Evolutionary conservation across 2,888 invertebrate species (phyloP).

Genomic region (Nowickia ferox): DNA sequence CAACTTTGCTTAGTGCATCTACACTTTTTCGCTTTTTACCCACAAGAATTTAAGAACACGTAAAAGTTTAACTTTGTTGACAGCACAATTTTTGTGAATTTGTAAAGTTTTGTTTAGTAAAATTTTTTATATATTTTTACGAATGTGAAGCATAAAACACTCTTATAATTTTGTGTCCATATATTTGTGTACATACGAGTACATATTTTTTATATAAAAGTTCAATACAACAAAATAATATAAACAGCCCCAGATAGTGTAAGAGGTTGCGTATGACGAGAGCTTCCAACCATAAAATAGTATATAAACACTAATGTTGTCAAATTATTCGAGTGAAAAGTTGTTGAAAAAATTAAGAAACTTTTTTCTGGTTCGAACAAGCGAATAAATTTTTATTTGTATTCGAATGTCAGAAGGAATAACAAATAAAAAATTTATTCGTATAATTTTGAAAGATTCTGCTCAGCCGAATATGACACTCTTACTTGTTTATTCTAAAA

Average conservation of each 20-base stretch:
- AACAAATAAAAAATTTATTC: too few species aligned
- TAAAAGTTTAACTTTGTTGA: slow-evolving; percentile 69
- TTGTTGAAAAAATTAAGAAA: slow-evolving; percentile 5
- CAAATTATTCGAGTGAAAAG: background rate
- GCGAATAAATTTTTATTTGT: too few species aligned
- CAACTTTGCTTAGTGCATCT: slow-evolving; percentile 56
- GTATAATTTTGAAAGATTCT: too few species aligned
- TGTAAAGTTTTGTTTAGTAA: slow-evolving; percentile 59
- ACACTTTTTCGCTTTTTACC: slow-evolving; percentile 10
- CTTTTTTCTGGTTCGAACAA: background rate
- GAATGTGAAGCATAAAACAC: background rate
- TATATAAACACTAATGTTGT: background rate
- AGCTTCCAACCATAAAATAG: background rate
- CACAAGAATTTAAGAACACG: slow-evolving; percentile 29
- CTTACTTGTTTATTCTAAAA: too few species aligned
- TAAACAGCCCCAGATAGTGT: background rate
- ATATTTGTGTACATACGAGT: background rate
- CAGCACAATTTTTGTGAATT: slow-evolving; percentile 68
- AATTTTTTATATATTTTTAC: slow-evolving; percentile 2
- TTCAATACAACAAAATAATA: slow-evolving; percentile 42
- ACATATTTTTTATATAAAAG: slow-evolving; percentile 22
- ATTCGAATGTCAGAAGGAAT: too few species aligned
- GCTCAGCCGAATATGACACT: too few species aligned
- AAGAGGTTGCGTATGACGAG: background rate
- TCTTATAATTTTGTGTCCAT: slow-evolving; percentile 1